These are phyloP conservation scores for Scopus umbretta DNA, from an alignment of 2,113 vertebrate species.

Conservation along the genomic window DNA sequence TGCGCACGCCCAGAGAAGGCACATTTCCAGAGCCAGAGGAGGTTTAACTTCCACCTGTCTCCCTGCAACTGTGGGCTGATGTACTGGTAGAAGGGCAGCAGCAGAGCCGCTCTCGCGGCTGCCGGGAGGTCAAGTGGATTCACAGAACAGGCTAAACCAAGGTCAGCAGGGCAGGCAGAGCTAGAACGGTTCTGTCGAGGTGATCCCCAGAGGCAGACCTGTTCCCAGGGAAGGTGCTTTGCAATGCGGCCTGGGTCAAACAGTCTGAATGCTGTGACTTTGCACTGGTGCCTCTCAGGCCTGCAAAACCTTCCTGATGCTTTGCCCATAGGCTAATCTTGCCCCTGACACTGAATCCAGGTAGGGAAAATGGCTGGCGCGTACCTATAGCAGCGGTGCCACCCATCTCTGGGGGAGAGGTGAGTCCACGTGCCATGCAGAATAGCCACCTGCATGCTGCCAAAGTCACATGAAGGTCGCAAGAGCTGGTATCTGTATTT, in stretches of 20 bases:
- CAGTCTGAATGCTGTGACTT: background rate
- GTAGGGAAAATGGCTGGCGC: background rate
- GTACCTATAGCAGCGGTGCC: background rate
- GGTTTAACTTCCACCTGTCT: background rate
- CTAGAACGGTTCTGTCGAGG: background rate
- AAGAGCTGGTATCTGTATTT: conserved; percentile 18
- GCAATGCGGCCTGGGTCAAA: background rate
- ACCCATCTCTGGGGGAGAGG: background rate
- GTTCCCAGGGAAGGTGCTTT: background rate
- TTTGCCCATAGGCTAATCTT: background rate
- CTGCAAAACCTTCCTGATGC: background rate
- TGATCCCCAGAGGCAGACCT: background rate
- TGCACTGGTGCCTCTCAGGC: background rate
- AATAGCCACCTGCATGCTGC: background rate
- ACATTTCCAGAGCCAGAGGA: background rate
- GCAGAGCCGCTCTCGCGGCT: background rate
- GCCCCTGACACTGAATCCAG: background rate
- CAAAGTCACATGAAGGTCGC: conserved; percentile 59
- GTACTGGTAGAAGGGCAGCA: background rate
- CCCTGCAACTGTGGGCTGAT: background rate
- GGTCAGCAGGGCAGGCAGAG: background rate
- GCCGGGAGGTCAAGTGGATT: background rate
- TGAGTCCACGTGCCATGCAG: background rate
- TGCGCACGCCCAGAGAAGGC: background rate
- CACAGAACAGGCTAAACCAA: background rate